These are phyloP conservation scores for Chascanopsetta lugubris DNA, from an alignment of 2,113 vertebrate genomes.

Conservation along the genomic window DNA sequence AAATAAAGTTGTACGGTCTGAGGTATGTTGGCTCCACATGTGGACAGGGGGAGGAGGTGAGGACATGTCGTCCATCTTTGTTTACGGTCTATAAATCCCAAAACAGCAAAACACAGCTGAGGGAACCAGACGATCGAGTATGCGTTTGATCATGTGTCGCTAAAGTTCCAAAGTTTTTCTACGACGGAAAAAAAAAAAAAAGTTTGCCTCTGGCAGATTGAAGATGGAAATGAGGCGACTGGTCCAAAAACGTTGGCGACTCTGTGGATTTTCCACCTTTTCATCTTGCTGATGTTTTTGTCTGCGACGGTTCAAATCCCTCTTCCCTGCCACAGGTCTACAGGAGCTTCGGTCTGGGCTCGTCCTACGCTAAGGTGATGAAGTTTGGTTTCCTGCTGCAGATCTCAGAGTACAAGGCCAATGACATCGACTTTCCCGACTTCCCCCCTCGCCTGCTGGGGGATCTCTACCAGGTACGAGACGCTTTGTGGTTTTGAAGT, in stretches of 20 bases:
- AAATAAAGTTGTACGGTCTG: no score
- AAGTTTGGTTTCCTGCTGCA: conserved; percentile 68
- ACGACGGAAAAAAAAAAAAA: no score
- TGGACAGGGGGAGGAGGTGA: no score
- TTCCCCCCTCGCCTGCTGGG: conserved; percentile 62
- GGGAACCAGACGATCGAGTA: not conserved
- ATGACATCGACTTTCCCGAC: conserved; percentile 60
- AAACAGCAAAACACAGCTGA: not conserved
- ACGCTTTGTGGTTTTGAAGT: not conserved
- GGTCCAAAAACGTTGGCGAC: conserved; percentile 12
- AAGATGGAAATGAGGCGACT: conserved; percentile 16
- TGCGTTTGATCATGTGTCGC: conserved; percentile 31
- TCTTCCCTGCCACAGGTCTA: conserved; percentile 68
- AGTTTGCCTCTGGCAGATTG: conserved; percentile 20
- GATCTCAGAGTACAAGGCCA: conserved; percentile 60
- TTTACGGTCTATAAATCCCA: no score
- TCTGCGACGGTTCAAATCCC: no score
- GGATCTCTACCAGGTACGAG: conserved; percentile 78
- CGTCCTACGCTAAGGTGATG: conserved; percentile 78
- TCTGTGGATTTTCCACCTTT: conserved; percentile 34
- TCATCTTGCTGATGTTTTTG: not conserved
- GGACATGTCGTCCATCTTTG: no score
- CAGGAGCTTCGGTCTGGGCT: conserved; percentile 74
- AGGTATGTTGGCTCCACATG: no score
- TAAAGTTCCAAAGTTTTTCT: not conserved